Base-by-base conservation (phyloP, 2,113 vertebrate species). In the Eolophus roseicapilla region DNA sequence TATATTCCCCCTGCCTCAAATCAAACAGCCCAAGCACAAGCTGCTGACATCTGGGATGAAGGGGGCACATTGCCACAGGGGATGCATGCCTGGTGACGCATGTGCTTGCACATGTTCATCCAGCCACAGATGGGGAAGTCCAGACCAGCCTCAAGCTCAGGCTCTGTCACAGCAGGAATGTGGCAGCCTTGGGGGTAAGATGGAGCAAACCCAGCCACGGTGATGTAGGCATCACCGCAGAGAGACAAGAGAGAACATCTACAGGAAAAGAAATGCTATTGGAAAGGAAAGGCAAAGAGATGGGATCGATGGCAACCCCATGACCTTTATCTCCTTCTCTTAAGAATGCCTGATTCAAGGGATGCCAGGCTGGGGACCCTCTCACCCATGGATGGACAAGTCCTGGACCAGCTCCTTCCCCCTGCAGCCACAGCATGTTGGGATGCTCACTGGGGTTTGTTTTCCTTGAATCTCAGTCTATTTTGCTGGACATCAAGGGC, bases 321-420 rank as follows among this genome's bases (percentile, higher is more conserved):
- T 24, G 50, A 29, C 13, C 15, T 88, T 28, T 5, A 23, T 64
- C 41, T 83, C 68, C 24, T 43, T 31, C 65, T 83, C 55, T 25
- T 15, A 49, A 43, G 37, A 20, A 35, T 29, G 3, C 0, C 0
- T 16, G 8, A 35, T 7, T 28, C 57, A 6, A 4, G 1, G n/a
- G 60, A 46, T 1, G 2, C 41, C 65, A 68, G 43, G 31, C 52
- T 89, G 64, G 44, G 3, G 18, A 67, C 29, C n/a, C 27, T 62
- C 50, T 63, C 4, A 1, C 25, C 25, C 31, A 8, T 1, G 2
- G 25, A 18, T 52, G 39, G 43, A 13, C 37, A 7, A 55, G 23
- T 25, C 87, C 85, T 39, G 76, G 37, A 20, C 12, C 70, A 86
- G 35, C 25, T 86, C 80, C 65, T 59, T 67, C 15, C 41, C 39